Conservation (phyloP, 2,113 vertebrate species). For the Boleophthalmus pectinirostris region DNA sequence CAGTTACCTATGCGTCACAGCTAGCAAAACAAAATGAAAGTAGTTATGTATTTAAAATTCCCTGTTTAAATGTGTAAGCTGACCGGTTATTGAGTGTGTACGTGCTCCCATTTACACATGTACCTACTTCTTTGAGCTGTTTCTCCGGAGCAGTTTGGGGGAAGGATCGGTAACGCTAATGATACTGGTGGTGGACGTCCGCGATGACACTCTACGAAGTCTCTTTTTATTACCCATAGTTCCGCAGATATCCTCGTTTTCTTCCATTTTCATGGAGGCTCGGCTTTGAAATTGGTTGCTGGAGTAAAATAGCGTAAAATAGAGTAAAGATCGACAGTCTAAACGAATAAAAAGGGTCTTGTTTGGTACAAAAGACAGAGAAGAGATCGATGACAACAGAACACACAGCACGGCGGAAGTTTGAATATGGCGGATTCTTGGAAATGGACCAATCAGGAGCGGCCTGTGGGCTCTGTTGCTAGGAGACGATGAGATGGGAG, state of each 20-base stretch:
- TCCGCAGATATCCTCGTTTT: conserved; percentile 48
- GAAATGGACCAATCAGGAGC: conserved; percentile 65
- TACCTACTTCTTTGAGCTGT: conserved; percentile 64
- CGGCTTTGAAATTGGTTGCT: neutral
- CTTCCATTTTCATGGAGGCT: conserved; percentile 51
- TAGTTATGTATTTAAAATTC: neutral
- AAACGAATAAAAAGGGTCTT: neutral
- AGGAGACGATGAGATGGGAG: conserved; percentile 38
- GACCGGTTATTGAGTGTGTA: neutral
- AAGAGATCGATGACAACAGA: conserved; percentile 53
- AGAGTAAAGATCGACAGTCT: neutral
- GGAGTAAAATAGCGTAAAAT: fast-evolving
- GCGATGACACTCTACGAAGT: conserved; percentile 58
- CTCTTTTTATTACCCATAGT: conserved; percentile 37
- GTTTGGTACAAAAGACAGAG: conserved; percentile 55
- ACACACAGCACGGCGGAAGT: conserved; percentile 63
- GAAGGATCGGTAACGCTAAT: conserved; percentile 43
- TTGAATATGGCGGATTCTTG: conserved; percentile 74
- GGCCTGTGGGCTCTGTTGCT: conserved; percentile 14
- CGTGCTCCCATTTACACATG: neutral
- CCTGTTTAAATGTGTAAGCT: neutral
- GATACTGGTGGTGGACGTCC: conserved; percentile 50
- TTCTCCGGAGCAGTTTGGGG: conserved; percentile 47
- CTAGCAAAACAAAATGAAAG: neutral
- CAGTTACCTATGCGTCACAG: conserved; percentile 19